These are phyloP conservation scores for Sebastes iracundus DNA, from an alignment of 2,797 vertebrate genomes.

Conservation along the genomic window DNA sequence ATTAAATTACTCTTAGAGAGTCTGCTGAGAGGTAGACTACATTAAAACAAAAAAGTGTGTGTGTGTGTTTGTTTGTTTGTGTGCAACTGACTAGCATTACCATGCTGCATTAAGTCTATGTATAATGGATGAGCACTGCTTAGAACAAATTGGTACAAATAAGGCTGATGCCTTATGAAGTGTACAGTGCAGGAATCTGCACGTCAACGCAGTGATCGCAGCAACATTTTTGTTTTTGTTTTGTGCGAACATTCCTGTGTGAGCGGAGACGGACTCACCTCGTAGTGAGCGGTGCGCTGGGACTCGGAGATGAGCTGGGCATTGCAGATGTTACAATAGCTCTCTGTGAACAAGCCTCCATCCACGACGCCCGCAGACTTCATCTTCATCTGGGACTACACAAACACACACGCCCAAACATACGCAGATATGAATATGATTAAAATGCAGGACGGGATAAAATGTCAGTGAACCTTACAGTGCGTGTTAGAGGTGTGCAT, in stretches of 20 bases:
- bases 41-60: slow-evolving; percentile 53
- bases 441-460: slow-evolving; percentile 35
- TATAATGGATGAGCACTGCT: slow-evolving; percentile 73
- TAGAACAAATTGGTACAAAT: slow-evolving; percentile 73
- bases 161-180: slow-evolving; percentile 47
- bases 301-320: slow-evolving; percentile 88
- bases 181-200: slow-evolving; percentile 30
- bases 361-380: slow-evolving; percentile 81
- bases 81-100: slow-evolving; percentile 50
- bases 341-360: slow-evolving; percentile 84
- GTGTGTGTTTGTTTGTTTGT: slow-evolving; percentile 45
- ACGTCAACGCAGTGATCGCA: slow-evolving; percentile 7
- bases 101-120: slow-evolving; percentile 66
- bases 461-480: slow-evolving; percentile 39
- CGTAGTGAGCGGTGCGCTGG: slow-evolving; percentile 85
- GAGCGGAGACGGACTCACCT: slow-evolving; percentile 72
- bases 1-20: slow-evolving; percentile 62
- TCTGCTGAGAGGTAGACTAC: slow-evolving; percentile 60
- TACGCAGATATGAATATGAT: slow-evolving; percentile 41
- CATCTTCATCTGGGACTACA: slow-evolving; percentile 82
- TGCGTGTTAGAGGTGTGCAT: slow-evolving; percentile 23
- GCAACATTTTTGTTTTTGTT: slow-evolving; percentile 2
- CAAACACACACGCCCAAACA: slow-evolving; percentile 46
- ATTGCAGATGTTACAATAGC: slow-evolving; percentile 87
- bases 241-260: neutral